Evolutionary conservation across 2,113 vertebrate species (phyloP).

Genomic region (Scalopus aquaticus): DNA sequence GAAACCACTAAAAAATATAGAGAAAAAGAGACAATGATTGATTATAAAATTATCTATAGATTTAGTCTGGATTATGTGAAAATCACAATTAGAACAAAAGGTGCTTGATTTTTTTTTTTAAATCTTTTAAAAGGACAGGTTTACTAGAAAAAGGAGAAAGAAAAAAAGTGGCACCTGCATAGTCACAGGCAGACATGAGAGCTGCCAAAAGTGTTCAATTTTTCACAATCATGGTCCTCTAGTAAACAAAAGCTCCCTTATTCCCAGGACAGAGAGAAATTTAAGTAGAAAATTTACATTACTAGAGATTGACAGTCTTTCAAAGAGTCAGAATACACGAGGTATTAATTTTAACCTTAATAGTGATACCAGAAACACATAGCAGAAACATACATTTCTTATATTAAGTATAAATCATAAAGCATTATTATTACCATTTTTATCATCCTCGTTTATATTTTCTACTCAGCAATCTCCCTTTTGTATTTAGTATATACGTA

Average conservation of each 20-base stretch:
- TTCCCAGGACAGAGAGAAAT: no score
- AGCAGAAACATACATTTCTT: background rate
- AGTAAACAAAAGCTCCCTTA: background rate
- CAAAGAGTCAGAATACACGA: background rate
- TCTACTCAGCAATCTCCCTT: background rate
- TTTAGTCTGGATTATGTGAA: background rate
- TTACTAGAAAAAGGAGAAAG: no score
- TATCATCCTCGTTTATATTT: background rate
- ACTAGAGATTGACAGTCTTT: background rate
- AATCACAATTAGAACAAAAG: conserved; percentile 5
- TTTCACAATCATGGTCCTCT: conserved; percentile 3
- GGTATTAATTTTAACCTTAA: background rate
- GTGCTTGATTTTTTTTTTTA: background rate
- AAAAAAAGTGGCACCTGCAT: no score
- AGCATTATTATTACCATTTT: background rate
- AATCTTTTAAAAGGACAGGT: no score
- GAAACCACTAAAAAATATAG: background rate
- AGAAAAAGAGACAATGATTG: background rate
- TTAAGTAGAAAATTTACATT: conserved; percentile 6
- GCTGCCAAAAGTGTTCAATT: background rate
- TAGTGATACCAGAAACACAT: background rate
- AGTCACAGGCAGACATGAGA: no score
- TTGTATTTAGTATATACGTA: background rate
- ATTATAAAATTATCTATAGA: background rate
- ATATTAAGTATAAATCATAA: background rate